These are phyloP conservation scores for Labroides dimidiatus DNA, from an alignment of 2,797 vertebrate genomes.

Conservation along the genomic window DNA sequence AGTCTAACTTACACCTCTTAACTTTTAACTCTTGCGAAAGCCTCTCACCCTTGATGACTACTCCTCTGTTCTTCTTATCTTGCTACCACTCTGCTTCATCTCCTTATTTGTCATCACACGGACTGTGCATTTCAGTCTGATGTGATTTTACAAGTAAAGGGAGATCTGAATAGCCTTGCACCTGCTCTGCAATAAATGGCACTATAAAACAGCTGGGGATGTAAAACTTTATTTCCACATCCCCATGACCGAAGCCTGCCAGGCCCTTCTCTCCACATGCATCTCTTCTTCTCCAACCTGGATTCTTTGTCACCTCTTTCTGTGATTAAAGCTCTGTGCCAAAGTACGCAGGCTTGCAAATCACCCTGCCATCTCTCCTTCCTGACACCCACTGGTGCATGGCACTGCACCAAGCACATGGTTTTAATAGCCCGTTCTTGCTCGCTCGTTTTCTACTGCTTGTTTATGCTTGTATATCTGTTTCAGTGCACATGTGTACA, in stretches of 20 bases:
- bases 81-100: slow-evolving; percentile 58
- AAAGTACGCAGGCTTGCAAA: slow-evolving; percentile 31
- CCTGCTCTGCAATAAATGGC: slow-evolving; percentile 80
- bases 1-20: slow-evolving; percentile 27
- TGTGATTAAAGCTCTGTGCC: slow-evolving; percentile 40
- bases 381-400: slow-evolving; percentile 55
- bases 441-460: slow-evolving; percentile 38
- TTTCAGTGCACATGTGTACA: slow-evolving; percentile 39
- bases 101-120: slow-evolving; percentile 50
- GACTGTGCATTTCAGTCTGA: slow-evolving; percentile 50
- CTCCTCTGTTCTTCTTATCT: slow-evolving; percentile 42
- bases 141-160: slow-evolving; percentile 66
- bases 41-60: slow-evolving; percentile 32
- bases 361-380: slow-evolving; percentile 52
- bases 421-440: slow-evolving; percentile 67
- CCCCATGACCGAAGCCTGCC: slow-evolving; percentile 69
- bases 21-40: slow-evolving; percentile 44
- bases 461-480: slow-evolving; percentile 49
- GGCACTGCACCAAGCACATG: slow-evolving; percentile 76
- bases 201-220: slow-evolving; percentile 79
- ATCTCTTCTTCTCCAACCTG: slow-evolving; percentile 19
- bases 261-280: slow-evolving; percentile 47
- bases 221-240: slow-evolving; percentile 82
- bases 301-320: slow-evolving; percentile 64
- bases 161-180: slow-evolving; percentile 77